phyloP scores from a whole-genome alignment of 2,888 invertebrate species.

The Nephrotoma appendiculata region DNA sequence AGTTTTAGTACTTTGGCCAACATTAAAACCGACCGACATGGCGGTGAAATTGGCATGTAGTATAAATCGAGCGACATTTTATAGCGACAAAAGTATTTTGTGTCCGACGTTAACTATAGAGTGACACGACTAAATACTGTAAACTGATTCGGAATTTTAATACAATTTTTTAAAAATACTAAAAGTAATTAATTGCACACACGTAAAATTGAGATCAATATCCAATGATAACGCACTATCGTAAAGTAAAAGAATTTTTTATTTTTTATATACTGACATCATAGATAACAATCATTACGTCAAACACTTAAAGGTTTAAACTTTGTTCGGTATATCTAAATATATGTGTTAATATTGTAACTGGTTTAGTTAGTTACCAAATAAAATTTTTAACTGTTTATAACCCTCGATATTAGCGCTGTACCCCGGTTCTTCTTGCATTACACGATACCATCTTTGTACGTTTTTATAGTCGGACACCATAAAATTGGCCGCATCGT shows the following conservation, averaged over 20 bases:
- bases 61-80: constrained; percentile 41
- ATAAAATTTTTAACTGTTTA: constrained; percentile 35
- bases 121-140: neutral
- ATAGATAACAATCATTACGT: neutral
- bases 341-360: neutral
- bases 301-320: neutral
- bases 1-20: constrained; percentile 49
- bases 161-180: neutral
- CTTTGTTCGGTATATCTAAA: neutral
- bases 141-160: neutral
- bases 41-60: constrained; percentile 45
- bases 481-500: constrained; percentile 51
- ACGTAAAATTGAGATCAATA: neutral
- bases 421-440: constrained; percentile 35
- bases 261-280: neutral
- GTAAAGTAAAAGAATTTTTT: neutral
- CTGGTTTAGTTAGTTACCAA: neutral
- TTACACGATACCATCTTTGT: constrained; percentile 38
- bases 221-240: neutral
- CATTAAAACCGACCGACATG: constrained; percentile 49
- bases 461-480: constrained; percentile 54
- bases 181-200: neutral
- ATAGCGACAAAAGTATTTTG: neutral
- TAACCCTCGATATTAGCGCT: constrained; percentile 42
- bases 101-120: neutral